Evolutionary conservation across 1,140 invertebrate species (phyloP).

Genomic region (Chelonus insularis): DNA sequence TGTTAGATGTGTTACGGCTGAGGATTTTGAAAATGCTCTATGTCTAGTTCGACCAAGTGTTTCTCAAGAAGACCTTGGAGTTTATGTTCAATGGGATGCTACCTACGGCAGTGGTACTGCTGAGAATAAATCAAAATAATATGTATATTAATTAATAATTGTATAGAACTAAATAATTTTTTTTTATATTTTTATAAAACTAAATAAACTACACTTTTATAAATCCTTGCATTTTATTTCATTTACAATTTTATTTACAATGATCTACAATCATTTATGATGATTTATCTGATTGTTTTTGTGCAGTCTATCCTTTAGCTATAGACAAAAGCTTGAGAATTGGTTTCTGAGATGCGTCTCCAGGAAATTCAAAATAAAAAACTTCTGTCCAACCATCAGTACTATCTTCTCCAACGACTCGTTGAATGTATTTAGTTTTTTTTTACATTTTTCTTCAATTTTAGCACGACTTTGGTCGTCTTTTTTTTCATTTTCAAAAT

Average conservation of each 20-base stretch:
- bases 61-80: slow-evolving; percentile 74
- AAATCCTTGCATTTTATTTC: too few relatives aligned
- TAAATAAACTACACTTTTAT: too few relatives aligned
- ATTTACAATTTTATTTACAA: too few relatives aligned
- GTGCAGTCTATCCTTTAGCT: slow-evolving; percentile 91
- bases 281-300: too few relatives aligned
- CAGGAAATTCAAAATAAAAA: slow-evolving; percentile 98
- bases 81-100: slow-evolving; percentile 85
- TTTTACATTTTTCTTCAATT: slow-evolving; percentile 87
- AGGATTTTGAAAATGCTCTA: slow-evolving; percentile 82
- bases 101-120: slow-evolving; percentile 74
- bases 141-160: too few relatives aligned
- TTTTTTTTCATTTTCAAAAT: slow-evolving; percentile 88
- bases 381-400: slow-evolving; percentile 97
- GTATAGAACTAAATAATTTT: too few relatives aligned
- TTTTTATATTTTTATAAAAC: too few relatives aligned
- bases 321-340: slow-evolving; percentile 93
- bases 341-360: slow-evolving; percentile 91
- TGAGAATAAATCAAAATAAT: background rate
- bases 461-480: slow-evolving; percentile 73
- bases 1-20: slow-evolving; percentile 75
- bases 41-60: slow-evolving; percentile 82
- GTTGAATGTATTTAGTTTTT: slow-evolving; percentile 91
- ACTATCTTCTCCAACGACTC: slow-evolving; percentile 91
- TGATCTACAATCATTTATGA: too few relatives aligned